phyloP scores from a whole-genome alignment of 1,140 invertebrate species.

The Drosophila pseudoobscura region DNA sequence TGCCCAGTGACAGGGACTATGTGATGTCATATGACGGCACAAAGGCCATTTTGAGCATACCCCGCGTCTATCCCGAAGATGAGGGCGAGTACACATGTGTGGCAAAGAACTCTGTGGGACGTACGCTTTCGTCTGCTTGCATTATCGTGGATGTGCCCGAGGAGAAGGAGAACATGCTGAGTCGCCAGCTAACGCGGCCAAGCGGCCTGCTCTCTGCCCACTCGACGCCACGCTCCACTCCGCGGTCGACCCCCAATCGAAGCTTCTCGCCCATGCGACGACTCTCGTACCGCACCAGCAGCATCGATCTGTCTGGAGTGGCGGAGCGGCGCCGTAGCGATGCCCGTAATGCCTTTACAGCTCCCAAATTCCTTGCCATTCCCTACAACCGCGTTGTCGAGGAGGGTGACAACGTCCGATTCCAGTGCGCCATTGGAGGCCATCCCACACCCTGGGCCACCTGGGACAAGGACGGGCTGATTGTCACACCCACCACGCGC shows the following conservation, averaged over 20 bases:
- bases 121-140: conserved; percentile 90
- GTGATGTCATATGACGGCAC: conserved; percentile 87
- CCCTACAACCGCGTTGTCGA: conserved; percentile 93
- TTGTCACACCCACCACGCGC: conserved; percentile 87
- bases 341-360: conserved; percentile 80
- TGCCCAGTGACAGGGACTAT: conserved; percentile 85
- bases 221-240: conserved; percentile 89
- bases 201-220: conserved; percentile 87
- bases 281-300: conserved; percentile 71
- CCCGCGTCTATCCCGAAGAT: conserved; percentile 92
- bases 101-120: conserved; percentile 91
- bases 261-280: conserved; percentile 86
- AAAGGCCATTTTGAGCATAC: conserved; percentile 88
- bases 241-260: conserved; percentile 87
- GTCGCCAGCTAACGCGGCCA: conserved; percentile 87
- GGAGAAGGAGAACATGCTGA: conserved; percentile 90
- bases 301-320: conserved; percentile 64
- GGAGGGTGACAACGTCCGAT: conserved; percentile 91
- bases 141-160: conserved; percentile 92
- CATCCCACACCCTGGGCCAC: conserved; percentile 90
- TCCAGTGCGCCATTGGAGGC: conserved; percentile 91
- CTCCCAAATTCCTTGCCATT: conserved; percentile 94
- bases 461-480: conserved; percentile 91
- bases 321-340: conserved; percentile 84
- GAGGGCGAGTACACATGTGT: conserved; percentile 95